Conservation (phyloP, 2,113 vertebrate species). For the Leiothrix lutea region DNA sequence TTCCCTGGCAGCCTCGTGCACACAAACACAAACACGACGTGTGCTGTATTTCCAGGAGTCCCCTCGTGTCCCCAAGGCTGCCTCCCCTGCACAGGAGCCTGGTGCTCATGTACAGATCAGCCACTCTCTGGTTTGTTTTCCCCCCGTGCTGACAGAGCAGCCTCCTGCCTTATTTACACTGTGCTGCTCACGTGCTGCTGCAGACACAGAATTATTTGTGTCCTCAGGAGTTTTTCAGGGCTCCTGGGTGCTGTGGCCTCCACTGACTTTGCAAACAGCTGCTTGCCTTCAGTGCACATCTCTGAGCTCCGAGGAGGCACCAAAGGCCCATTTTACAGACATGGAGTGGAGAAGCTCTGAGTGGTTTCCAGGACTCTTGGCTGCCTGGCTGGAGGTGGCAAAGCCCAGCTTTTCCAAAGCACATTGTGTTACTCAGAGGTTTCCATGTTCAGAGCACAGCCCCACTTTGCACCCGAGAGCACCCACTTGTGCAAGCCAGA, state of each 20-base stretch:
- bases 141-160: neutral
- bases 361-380: neutral
- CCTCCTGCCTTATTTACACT: neutral
- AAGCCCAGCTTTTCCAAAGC: neutral
- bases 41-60: neutral
- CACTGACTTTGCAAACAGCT: neutral
- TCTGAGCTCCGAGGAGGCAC: neutral
- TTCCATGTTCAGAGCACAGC: neutral
- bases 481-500: neutral
- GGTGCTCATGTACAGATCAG: neutral
- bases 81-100: neutral
- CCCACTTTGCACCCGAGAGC: accelerated
- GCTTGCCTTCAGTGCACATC: accelerated
- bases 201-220: neutral
- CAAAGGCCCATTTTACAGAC: neutral
- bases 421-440: neutral
- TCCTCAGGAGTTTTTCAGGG: neutral
- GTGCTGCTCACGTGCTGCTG: neutral
- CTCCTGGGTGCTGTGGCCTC: neutral
- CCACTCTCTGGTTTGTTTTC: neutral
- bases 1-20: neutral
- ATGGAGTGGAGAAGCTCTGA: accelerated
- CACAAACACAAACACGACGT: neutral
- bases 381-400: neutral
- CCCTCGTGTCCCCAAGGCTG: neutral